Percentiles rank a stretch among this genome's conserved stretches.
phyloP scores from a whole-genome alignment of 2,888 invertebrate genomes.

The Ethmia dodecea region DNA sequence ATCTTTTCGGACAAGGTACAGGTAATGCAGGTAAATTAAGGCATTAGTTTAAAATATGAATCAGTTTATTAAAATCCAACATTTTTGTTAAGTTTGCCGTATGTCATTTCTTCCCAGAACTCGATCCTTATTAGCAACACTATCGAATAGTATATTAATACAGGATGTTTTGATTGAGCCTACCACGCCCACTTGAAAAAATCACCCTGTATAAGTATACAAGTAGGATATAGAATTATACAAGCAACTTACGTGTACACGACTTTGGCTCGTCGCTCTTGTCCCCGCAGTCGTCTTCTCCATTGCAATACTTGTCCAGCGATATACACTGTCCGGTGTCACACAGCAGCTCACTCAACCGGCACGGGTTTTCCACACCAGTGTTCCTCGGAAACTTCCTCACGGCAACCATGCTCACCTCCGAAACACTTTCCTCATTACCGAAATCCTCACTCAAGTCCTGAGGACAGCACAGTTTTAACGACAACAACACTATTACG shows the following conservation, averaged over 20 bases:
- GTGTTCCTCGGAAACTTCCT: slow-evolving; percentile 46
- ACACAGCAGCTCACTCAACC: slow-evolving; percentile 79
- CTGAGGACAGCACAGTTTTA: slow-evolving; percentile 67
- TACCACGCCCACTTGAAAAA: too few relatives aligned
- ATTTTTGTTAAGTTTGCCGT: too few relatives aligned
- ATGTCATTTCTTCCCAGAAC: too few relatives aligned
- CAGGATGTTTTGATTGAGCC: too few relatives aligned
- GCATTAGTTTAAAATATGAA: too few relatives aligned
- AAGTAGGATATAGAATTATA: too few relatives aligned
- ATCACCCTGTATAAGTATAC: too few relatives aligned
- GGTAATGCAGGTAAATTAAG: too few relatives aligned
- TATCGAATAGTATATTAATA: too few relatives aligned
- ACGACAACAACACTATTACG: slow-evolving; percentile 58
- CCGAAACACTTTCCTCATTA: slow-evolving; percentile 57
- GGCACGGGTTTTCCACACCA: slow-evolving; percentile 54
- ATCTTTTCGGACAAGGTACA: too few relatives aligned
- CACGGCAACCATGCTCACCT: slow-evolving; percentile 43
- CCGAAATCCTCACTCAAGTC: slow-evolving; percentile 63
- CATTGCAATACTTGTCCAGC: slow-evolving; percentile 86
- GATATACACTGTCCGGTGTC: slow-evolving; percentile 83
- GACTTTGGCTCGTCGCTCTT: slow-evolving; percentile 85
- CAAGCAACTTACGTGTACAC: slow-evolving; percentile 84
- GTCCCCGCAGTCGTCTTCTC: slow-evolving; percentile 86
- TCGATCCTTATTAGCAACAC: too few relatives aligned
- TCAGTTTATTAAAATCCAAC: too few relatives aligned